Evolutionary conservation across 2,797 vertebrate species (phyloP), one percentile per base, ranked within the genome.

Genomic region (Nyctibius grandis): DNA sequence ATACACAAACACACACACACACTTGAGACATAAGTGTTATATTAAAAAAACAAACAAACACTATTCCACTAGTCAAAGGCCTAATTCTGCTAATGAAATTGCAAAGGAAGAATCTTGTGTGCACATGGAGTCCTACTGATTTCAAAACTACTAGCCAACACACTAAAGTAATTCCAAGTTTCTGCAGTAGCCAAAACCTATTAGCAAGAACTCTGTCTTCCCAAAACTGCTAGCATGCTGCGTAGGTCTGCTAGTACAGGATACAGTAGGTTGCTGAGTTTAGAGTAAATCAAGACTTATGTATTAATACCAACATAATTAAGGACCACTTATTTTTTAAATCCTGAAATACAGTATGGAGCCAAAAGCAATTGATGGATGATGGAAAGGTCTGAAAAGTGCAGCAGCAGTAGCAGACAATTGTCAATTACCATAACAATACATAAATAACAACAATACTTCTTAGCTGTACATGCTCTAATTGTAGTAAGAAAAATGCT

Each of bases 221-320:
- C 29, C 45, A 48, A 75, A 78, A 85, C 26, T 57, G 12, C 60
- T 68, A 29, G 54, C 23, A 31, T 16, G 53, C 34, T 53, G 45
- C 7, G 40, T n/a, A 73, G n/a, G 18, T 54, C 53, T 91, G 36
- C 70, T 81, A 51, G 50, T 13, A 65, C 29, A 81, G 69, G 60
- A 91, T 88, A 91, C 73, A 93, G 84, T 44, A 94, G 64, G 73
- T 77, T 95, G 67, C 77, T 69, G 80, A 95, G 47, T 89, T 93
- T 45, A 74, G 47, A 83, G n/a, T 76, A 75, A 79, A 64, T 88
- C 14, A 79, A 77, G 47, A 69, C 28, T 67, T 31, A 19, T 9
- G 19, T 72, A 81, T 85, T 85, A 72, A 76, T n/a, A 79, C 15
- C 10, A 77, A 59, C 11, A 31, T 86, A 91, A 90, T 69, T 69